A percentile compares a stretch with the other conserved stretches of the same genome.
phyloP scores from a whole-genome alignment of 2,888 invertebrate genomes.

The Smittia aterrima region DNA sequence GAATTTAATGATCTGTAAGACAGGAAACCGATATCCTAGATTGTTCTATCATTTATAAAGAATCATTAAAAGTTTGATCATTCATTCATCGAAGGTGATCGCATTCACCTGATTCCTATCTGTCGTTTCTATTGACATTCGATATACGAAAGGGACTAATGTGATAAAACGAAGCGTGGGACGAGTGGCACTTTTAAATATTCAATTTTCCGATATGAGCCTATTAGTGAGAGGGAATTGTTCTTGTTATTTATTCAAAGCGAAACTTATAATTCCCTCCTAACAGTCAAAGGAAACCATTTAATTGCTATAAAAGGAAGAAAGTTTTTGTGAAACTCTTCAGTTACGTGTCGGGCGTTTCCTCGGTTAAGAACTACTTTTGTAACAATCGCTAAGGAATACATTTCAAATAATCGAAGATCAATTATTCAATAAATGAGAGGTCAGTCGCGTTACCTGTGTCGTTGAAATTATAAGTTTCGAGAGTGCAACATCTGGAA shows the following conservation, averaged over 20 bases:
- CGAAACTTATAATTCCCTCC: slow-evolving; percentile 27
- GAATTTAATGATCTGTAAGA: not conserved
- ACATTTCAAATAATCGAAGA: not conserved
- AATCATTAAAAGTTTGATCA: no score
- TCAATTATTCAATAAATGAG: not conserved
- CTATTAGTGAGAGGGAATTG: slow-evolving; percentile 22
- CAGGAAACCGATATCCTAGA: no score
- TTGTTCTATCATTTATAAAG: no score
- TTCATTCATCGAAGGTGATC: no score
- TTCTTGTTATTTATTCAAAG: slow-evolving; percentile 23
- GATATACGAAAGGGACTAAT: slow-evolving; percentile 31
- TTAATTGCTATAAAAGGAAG: slow-evolving; percentile 41
- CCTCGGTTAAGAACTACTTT: not conserved
- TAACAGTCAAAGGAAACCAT: slow-evolving; percentile 31
- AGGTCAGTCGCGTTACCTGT: not conserved
- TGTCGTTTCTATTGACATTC: slow-evolving; percentile 10
- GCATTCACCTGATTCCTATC: no score
- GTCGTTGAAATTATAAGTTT: not conserved
- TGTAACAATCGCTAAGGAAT: not conserved
- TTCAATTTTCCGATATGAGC: slow-evolving; percentile 36
- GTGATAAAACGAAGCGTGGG: slow-evolving; percentile 26
- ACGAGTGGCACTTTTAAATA: slow-evolving; percentile 36
- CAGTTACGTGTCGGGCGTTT: slow-evolving; percentile 30
- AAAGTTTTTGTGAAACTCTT: not conserved
- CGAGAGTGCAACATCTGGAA: slow-evolving; percentile 16